Evolutionary conservation across 2,113 vertebrate genomes (phyloP).

Genomic region (Nestor notabilis): DNA sequence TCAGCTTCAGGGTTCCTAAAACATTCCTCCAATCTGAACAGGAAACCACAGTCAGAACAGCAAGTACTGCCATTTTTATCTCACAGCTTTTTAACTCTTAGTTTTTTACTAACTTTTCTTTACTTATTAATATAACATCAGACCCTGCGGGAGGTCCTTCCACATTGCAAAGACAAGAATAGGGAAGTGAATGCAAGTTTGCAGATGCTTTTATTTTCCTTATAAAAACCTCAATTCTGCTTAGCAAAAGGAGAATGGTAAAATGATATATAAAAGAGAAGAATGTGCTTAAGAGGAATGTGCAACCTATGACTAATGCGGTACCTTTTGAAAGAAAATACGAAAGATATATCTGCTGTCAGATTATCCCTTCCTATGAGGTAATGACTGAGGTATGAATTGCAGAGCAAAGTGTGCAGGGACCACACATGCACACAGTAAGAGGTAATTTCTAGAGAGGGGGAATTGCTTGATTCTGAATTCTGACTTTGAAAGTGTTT

Average conservation of each 20-base stretch:
- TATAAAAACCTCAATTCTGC: neutral
- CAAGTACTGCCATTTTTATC: neutral
- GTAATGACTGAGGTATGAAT: neutral
- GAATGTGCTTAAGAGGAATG: neutral
- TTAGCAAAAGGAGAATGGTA: neutral
- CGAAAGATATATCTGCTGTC: neutral
- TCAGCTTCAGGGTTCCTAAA: neutral
- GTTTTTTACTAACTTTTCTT: neutral
- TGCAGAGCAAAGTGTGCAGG: neutral
- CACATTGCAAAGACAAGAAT: neutral
- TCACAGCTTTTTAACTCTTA: neutral
- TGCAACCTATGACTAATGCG: neutral
- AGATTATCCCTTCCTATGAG: conserved; percentile 5
- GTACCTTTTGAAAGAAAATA: neutral
- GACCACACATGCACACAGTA: neutral
- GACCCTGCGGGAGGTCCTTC: neutral
- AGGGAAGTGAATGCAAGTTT: neutral
- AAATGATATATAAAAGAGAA: neutral
- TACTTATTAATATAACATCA: neutral
- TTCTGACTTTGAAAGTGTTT: neutral
- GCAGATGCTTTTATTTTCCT: neutral
- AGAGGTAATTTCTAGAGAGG: neutral
- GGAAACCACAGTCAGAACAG: neutral
- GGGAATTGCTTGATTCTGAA: neutral
- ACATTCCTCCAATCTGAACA: neutral